Conservation (phyloP, 2,113 vertebrate genomes). For the Scytalopus superciliaris region DNA sequence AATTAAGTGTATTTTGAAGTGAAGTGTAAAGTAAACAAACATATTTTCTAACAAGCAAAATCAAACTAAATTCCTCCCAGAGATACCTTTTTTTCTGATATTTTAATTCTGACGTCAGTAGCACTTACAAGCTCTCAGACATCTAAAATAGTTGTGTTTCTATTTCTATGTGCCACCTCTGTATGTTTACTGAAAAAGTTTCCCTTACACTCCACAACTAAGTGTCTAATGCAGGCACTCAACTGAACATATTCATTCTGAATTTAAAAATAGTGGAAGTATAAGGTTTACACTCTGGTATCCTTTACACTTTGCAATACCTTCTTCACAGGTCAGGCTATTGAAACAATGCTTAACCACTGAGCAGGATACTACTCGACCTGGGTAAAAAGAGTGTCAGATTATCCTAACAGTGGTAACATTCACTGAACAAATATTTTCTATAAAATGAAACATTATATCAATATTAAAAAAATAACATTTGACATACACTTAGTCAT, state of each 20-base stretch:
- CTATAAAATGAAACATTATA: neutral
- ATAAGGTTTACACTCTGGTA: neutral
- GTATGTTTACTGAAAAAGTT: neutral
- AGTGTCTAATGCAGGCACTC: neutral
- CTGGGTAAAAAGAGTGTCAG: neutral
- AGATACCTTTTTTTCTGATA: neutral
- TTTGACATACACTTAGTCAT: constrained; percentile 34
- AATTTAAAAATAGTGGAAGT: neutral
- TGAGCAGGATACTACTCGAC: neutral
- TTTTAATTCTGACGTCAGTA: neutral
- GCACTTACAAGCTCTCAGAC: neutral
- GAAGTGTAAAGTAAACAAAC: neutral
- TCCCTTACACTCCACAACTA: neutral
- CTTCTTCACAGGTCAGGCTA: neutral
- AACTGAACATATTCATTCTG: neutral
- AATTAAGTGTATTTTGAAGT: neutral
- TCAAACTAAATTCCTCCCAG: neutral
- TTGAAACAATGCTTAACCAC: neutral
- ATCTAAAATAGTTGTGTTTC: neutral
- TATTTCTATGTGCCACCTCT: neutral
- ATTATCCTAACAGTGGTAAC: neutral
- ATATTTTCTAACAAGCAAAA: neutral
- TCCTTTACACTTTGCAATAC: neutral
- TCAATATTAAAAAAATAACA: neutral
- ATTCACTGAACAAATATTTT: neutral